These are phyloP conservation scores for Protosalanx chinensis DNA, from an alignment of 2,797 vertebrate genomes.

Conservation along the genomic window DNA sequence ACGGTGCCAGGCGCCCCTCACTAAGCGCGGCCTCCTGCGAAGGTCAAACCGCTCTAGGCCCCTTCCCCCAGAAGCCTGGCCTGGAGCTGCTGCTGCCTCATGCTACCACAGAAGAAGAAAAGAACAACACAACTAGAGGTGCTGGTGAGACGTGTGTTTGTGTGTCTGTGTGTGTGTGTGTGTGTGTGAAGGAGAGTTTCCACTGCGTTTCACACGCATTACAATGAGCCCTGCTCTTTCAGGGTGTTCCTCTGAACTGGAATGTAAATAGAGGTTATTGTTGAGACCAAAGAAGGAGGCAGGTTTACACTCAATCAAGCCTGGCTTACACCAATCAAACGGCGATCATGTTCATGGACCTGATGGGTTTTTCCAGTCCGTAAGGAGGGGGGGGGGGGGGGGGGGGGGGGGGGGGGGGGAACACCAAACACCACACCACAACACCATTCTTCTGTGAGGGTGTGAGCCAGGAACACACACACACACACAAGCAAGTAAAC, in stretches of 20 bases:
- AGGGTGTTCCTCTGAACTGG: slow-evolving; percentile 42
- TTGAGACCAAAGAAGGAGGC: slow-evolving; percentile 43
- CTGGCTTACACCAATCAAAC: slow-evolving; percentile 49
- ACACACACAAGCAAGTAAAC: slow-evolving; percentile 38
- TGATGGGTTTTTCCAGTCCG: slow-evolving; percentile 16
- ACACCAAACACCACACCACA: slow-evolving; percentile 26
- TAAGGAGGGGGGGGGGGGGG: no score
- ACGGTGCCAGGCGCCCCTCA: slow-evolving; percentile 12
- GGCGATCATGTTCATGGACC: slow-evolving; percentile 28
- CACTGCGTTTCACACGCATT: not conserved
- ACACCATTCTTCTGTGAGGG: slow-evolving; percentile 44
- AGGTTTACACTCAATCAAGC: slow-evolving; percentile 60
- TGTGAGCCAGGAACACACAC: not conserved
- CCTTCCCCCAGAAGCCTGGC: slow-evolving; percentile 8
- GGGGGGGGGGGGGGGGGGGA: no score
- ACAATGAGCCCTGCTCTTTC: not conserved
- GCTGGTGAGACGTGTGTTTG: not conserved
- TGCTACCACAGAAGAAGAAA: not conserved
- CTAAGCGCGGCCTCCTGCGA: not conserved
- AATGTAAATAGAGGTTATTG: slow-evolving; percentile 58
- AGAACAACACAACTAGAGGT: not conserved
- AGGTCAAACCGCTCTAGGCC: slow-evolving; percentile 2
- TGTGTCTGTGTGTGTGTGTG: no score
- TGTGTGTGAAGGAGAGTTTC: no score
- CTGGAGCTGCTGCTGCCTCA: not conserved